Evolutionary conservation across 2,113 vertebrate species (phyloP), one percentile per base, ranked within the genome.

Genomic region (Thymallus thymallus): DNA sequence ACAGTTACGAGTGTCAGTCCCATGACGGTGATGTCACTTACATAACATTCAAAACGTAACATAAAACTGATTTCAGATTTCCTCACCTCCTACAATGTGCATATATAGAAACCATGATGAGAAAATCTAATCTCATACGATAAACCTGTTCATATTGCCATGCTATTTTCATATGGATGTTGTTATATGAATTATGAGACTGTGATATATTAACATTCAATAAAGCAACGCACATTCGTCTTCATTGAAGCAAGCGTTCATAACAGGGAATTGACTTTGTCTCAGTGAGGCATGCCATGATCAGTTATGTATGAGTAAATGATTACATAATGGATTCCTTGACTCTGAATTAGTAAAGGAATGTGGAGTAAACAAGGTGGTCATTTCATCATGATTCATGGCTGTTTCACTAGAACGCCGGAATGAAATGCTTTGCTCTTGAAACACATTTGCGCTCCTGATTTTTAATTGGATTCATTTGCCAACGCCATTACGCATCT

Each of bases 381-480:
- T 45, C 66, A 41, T 18, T 46, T 13, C 22, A 12, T 14, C 32
- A 20, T 46, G 22, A 22, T 30, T 56, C 14, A 46, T 9, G 14
- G 7, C 55, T 9, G 22, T 32, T 20, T 58, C 70, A 23, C 12
- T 61, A 35, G 70, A 29, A 12, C 10, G 16, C 29, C 24, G n/a
- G 61, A 71, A 71, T 61, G 61, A 23, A 23, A 51, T 35, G 41
- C 5, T 71, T 71, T 71, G 23, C 56, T 61, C 24, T 60, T 75
- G 41, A 46, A 20, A 51, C 62, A 32, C 68, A 60, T 77, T 73
- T 48, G n/a, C 41, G 51, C 56, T 55, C 68, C 46, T 74, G 72
- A 78, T 70, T n/a, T n/a, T n/a, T 70, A 74, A 74, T 71, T 46
- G 55, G 6, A 32, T 26, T 56, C 26, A 79, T 58, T 66, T 32